Conservation (phyloP, 2,888 invertebrate species). For the Bellardia bayeri region DNA sequence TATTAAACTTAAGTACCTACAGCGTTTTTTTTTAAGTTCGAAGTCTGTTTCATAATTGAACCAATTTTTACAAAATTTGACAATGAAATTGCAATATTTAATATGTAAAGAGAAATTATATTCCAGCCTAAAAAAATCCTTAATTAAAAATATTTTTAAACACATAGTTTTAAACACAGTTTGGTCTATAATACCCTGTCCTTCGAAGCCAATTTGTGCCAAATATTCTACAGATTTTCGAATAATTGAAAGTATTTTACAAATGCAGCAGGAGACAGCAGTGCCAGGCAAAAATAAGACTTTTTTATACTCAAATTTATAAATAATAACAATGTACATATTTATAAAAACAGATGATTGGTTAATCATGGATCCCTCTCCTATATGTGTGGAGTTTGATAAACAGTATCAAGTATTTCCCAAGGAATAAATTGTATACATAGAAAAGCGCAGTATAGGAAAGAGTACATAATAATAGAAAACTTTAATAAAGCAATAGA, state of each 20-base stretch:
- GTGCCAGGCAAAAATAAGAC: slow-evolving; percentile 2
- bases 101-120: neutral
- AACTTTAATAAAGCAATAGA: neutral
- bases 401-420: neutral
- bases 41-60: neutral
- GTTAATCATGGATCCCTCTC: slow-evolving; percentile 3
- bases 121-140: neutral
- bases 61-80: neutral
- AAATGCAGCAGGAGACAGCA: neutral
- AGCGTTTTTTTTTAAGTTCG: too few relatives aligned
- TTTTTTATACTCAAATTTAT: neutral
- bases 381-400: neutral
- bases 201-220: neutral
- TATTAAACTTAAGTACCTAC: too few relatives aligned
- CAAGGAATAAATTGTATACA: neutral
- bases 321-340: neutral
- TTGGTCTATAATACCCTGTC: slow-evolving; percentile 11
- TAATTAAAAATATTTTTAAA: neutral
- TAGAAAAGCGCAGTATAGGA: neutral
- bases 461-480: neutral
- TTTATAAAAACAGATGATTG: neutral
- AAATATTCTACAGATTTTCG: slow-evolving; percentile 8
- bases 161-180: neutral
- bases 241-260: neutral
- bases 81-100: neutral